Conservation (phyloP, 2,797 vertebrate species). For the Rhinatrema bivittatum region DNA sequence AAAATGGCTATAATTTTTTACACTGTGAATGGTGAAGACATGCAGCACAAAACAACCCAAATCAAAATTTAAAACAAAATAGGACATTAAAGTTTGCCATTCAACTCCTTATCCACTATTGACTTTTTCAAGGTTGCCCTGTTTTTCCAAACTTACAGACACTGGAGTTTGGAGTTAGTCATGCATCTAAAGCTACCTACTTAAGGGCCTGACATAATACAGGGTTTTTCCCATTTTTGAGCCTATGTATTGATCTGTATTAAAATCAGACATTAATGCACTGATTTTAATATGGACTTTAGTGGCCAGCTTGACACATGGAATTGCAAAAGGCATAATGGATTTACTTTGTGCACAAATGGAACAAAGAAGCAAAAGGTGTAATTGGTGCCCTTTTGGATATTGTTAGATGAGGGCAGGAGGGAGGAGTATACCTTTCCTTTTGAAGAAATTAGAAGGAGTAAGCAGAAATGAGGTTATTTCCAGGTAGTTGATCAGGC, state of each 20-base stretch:
- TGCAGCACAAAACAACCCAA: background rate
- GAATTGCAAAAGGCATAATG: no score
- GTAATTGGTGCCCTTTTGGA: no score
- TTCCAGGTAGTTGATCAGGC: no score
- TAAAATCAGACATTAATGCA: background rate
- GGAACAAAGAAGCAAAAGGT: no score
- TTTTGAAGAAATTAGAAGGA: no score
- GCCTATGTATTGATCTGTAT: background rate
- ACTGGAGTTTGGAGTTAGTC: background rate
- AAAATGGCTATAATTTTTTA: slow-evolving; percentile 11
- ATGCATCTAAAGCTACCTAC: background rate
- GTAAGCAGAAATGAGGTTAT: no score
- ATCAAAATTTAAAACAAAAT: slow-evolving; percentile 3
- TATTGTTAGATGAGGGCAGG: no score
- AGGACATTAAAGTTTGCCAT: slow-evolving; percentile 1
- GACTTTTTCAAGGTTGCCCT: slow-evolving; percentile 10
- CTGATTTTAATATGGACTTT: background rate
- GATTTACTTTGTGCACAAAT: no score
- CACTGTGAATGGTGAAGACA: slow-evolving; percentile 10
- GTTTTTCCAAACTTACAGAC: background rate
- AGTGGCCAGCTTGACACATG: background rate
- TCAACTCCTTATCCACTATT: slow-evolving; percentile 4
- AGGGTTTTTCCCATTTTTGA: background rate
- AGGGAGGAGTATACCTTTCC: no score
- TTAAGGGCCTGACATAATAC: background rate